Evolutionary conservation across 1,140 invertebrate species (phyloP).

Genomic region (Bathynomus jamesi): DNA sequence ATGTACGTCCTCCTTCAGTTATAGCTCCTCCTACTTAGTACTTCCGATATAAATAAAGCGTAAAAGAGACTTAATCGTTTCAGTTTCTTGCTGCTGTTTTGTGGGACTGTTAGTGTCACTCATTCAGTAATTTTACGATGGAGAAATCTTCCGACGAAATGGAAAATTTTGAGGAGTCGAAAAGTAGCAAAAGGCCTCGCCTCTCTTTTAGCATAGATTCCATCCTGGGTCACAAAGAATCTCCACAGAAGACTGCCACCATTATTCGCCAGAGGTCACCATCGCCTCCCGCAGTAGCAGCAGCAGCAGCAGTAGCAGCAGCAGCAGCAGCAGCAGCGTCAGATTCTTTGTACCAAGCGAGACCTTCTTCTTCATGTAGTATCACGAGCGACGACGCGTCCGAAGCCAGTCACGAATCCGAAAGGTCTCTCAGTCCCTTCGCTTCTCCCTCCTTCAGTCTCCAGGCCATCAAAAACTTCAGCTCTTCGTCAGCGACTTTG

Average conservation of each 20-base stretch:
- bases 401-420: background rate
- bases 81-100: background rate
- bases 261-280: background rate
- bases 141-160: too few relatives aligned
- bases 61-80: background rate
- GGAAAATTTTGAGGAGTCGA: too few relatives aligned
- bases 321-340: background rate
- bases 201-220: background rate
- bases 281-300: background rate
- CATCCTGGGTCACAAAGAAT: background rate
- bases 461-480: background rate
- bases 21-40: background rate
- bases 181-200: background rate
- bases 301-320: too few relatives aligned
- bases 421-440: background rate
- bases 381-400: too few relatives aligned
- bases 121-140: too few relatives aligned
- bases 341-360: background rate
- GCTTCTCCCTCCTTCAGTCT: background rate
- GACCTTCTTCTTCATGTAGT: background rate
- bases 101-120: too few relatives aligned
- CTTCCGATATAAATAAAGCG: background rate
- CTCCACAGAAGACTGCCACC: background rate
- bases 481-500: background rate
- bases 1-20: background rate